phyloP scores from a whole-genome alignment of 30 jellyfish, hydroid and myxozoan genomes.

The Catostylus mosaicus region DNA sequence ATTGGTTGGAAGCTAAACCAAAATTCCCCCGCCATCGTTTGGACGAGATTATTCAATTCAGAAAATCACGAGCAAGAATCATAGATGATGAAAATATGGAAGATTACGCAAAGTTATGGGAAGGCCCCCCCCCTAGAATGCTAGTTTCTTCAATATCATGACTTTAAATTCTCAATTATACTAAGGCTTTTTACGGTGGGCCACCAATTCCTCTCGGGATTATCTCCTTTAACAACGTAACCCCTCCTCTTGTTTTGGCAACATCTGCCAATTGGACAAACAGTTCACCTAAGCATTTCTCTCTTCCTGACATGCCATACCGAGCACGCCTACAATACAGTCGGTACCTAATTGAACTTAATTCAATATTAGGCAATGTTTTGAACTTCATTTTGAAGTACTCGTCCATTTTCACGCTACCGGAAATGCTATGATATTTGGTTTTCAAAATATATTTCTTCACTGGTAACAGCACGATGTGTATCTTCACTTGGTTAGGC shows the following conservation, averaged over 20 bases:
- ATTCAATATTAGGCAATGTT: constrained; percentile 40
- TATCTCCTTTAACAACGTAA: constrained; percentile 44
- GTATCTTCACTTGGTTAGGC: constrained; percentile 64
- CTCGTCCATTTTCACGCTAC: constrained; percentile 42
- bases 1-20: no score
- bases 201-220: constrained; percentile 28
- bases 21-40: no score
- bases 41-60: no score
- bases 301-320: constrained; percentile 56
- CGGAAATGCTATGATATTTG: constrained; percentile 27
- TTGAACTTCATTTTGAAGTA: constrained; percentile 80
- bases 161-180: no score
- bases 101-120: no score
- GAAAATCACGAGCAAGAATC: no score
- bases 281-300: constrained; percentile 66
- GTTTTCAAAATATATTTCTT: constrained; percentile 68
- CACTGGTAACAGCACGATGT: constrained; percentile 67
- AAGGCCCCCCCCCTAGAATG: no score
- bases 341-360: constrained; percentile 56
- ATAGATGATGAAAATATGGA: no score
- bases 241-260: constrained; percentile 62
- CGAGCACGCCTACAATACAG: constrained; percentile 67
- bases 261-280: constrained; percentile 56
- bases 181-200: no score
- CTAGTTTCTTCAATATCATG: no score